These are phyloP conservation scores for Macropodus opercularis DNA, from an alignment of 2,797 vertebrate species.

Conservation along the genomic window DNA sequence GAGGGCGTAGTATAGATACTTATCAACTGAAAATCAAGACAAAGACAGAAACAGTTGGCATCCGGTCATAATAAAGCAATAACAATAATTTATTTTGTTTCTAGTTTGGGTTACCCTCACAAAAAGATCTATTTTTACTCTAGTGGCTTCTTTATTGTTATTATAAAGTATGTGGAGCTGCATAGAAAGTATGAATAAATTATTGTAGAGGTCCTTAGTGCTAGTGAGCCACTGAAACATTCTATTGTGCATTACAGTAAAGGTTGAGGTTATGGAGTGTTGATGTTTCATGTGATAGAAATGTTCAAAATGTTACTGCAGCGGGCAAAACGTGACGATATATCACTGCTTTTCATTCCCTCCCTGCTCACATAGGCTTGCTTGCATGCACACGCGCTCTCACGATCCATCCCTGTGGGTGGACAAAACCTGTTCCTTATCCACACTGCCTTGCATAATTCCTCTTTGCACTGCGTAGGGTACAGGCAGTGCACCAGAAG, in stretches of 20 bases:
- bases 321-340: conserved; percentile 35
- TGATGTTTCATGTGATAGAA: conserved; percentile 53
- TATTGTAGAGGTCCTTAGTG: conserved; percentile 62
- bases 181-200: conserved; percentile 56
- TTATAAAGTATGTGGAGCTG: conserved; percentile 43
- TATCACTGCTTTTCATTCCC: conserved; percentile 26
- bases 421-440: conserved; percentile 61
- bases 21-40: conserved; percentile 9
- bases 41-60: conserved; percentile 1
- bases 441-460: conserved; percentile 62
- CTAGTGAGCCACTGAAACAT: conserved; percentile 69
- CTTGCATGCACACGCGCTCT: conserved; percentile 29
- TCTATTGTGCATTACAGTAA: conserved; percentile 75
- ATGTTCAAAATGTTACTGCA: conserved; percentile 35
- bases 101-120: conserved; percentile 18
- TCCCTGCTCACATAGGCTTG: conserved; percentile 14
- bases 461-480: conserved; percentile 55
- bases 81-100: conserved; percentile 2
- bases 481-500: conserved; percentile 35
- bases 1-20: conserved; percentile 15
- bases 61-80: conserved; percentile 7
- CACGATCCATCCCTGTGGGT: conserved; percentile 62
- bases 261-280: conserved; percentile 67
- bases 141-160: conserved; percentile 32
- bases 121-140: conserved; percentile 18